Percentiles rank a stretch among this genome's conserved stretches.
Conservation (phyloP, 2,113 vertebrate species). For the Suricata suricatta region DNA sequence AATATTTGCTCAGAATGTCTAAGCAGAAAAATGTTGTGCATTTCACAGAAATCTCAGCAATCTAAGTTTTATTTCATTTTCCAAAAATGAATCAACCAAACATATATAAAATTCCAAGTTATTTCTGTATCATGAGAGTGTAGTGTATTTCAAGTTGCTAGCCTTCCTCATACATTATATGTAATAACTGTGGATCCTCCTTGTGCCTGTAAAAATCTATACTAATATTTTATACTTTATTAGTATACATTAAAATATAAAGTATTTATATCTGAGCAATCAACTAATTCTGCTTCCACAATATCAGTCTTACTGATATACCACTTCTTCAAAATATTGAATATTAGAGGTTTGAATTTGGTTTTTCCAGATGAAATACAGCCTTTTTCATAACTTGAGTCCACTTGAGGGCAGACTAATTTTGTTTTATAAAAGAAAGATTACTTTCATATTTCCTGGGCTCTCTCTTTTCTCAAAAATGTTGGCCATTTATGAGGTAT, state of each 20-base stretch:
- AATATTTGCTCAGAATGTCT: slow-evolving; percentile 45
- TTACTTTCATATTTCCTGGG: background rate
- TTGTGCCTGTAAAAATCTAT: background rate
- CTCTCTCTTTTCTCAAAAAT: slow-evolving; percentile 13
- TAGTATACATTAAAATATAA: background rate
- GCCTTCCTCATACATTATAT: background rate
- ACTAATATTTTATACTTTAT: background rate
- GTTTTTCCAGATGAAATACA: slow-evolving; percentile 42
- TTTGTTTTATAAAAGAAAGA: slow-evolving; percentile 47
- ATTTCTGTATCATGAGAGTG: background rate
- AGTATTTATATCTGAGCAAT: background rate
- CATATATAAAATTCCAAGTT: background rate
- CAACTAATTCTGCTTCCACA: background rate
- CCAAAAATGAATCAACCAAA: slow-evolving; percentile 18
- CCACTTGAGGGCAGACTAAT: background rate
- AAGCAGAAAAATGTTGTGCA: slow-evolving; percentile 10
- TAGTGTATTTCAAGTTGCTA: background rate
- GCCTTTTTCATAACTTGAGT: slow-evolving; percentile 48
- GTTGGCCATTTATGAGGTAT: background rate
- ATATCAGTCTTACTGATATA: background rate
- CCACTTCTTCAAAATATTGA: background rate
- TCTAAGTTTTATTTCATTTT: background rate
- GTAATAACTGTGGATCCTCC: background rate
- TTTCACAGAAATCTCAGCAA: background rate
- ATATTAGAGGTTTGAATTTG: slow-evolving; percentile 35